Conservation (phyloP, 1,140 invertebrate genomes). For the Sarcophaga peregrina region DNA sequence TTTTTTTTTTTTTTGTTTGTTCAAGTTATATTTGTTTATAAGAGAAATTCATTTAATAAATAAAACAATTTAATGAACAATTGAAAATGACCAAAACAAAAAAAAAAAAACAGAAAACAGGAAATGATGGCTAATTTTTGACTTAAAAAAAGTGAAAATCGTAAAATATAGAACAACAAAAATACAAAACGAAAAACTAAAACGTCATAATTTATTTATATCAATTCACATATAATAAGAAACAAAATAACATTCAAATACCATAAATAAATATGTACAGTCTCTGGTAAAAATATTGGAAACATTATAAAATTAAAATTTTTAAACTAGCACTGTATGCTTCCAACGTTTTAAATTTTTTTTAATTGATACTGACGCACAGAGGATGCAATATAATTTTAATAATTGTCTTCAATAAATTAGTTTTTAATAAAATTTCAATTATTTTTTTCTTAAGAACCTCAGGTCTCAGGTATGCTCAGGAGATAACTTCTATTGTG, state of each 20-base stretch:
- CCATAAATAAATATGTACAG: background rate
- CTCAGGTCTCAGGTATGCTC: no score
- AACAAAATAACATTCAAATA: background rate
- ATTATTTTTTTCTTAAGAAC: no score
- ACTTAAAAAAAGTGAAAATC: background rate
- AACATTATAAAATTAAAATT: no score
- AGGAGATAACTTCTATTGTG: no score
- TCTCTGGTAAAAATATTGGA: background rate
- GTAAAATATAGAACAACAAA: no score
- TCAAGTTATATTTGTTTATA: background rate
- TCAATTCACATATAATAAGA: background rate
- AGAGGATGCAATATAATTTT: no score
- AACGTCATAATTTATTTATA: background rate
- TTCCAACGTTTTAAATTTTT: no score
- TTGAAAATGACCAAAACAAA: background rate
- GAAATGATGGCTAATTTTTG: constrained; percentile 4
- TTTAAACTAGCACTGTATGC: no score
- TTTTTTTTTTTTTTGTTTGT: no score
- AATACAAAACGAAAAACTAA: background rate
- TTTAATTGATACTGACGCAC: no score
- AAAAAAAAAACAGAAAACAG: background rate
- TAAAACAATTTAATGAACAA: background rate
- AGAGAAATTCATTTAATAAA: background rate
- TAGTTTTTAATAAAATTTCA: no score
- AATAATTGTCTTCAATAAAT: no score